Conservation (phyloP, 2,888 invertebrate genomes). For the Choristoneura rosaceana region DNA sequence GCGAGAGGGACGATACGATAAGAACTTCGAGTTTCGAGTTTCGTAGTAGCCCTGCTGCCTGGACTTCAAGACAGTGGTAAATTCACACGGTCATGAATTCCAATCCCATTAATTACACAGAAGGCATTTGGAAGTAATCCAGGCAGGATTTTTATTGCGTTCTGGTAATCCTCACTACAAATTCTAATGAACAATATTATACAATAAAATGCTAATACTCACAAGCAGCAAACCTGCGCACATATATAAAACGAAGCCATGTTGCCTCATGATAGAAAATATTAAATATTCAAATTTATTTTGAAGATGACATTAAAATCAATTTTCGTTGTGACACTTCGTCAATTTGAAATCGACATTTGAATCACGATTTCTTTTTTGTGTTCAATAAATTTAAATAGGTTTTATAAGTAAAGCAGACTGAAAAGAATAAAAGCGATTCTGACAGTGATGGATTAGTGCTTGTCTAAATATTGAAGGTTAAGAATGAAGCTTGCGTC, state of each 20-base stretch:
- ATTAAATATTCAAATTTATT: conserved; percentile 44
- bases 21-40: no score
- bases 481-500: neutral
- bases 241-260: conserved; percentile 69
- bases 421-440: conserved; percentile 8
- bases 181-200: conserved; percentile 1
- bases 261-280: conserved; percentile 64
- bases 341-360: conserved; percentile 31
- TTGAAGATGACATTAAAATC: conserved; percentile 18
- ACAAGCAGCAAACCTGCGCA: conserved; percentile 76
- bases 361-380: conserved; percentile 21
- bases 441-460: neutral
- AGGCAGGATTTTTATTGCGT: no score
- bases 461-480: conserved; percentile 1
- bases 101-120: no score
- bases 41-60: no score
- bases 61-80: no score
- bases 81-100: no score
- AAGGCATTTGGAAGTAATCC: neutral
- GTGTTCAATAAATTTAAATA: neutral
- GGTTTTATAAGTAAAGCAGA: neutral
- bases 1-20: no score
- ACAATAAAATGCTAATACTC: conserved; percentile 46
- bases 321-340: conserved; percentile 24
- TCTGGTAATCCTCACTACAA: neutral